Conservation (phyloP, 1,140 invertebrate species). For the Eupeodes corollae region DNA sequence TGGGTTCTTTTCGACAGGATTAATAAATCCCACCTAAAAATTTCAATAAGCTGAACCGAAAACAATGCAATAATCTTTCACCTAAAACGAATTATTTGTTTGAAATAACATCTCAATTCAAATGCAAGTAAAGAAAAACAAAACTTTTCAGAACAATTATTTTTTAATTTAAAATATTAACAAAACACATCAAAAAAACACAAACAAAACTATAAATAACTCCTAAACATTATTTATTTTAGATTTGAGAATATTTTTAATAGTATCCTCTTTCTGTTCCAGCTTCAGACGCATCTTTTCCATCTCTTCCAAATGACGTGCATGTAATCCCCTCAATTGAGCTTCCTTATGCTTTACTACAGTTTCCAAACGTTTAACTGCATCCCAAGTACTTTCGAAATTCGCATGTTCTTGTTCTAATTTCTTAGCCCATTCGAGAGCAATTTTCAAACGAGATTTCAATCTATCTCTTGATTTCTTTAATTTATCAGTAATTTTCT, state of each 20-base stretch:
- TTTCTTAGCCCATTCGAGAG: conserved; percentile 32
- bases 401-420: conserved; percentile 25
- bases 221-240: too few relatives aligned
- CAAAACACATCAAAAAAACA: too few relatives aligned
- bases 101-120: too few relatives aligned
- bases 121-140: too few relatives aligned
- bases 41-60: too few relatives aligned
- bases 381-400: conserved; percentile 28
- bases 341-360: conserved; percentile 34
- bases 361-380: conserved; percentile 27
- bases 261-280: conserved; percentile 32
- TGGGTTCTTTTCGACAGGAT: too few relatives aligned
- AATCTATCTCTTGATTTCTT: conserved; percentile 27
- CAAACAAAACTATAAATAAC: too few relatives aligned
- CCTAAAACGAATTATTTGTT: too few relatives aligned
- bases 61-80: too few relatives aligned
- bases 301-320: conserved; percentile 25
- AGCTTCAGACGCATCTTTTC: conserved; percentile 29
- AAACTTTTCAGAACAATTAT: too few relatives aligned
- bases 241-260: conserved; percentile 8
- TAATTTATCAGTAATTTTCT: conserved; percentile 20
- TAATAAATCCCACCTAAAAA: too few relatives aligned
- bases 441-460: conserved; percentile 27
- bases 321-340: conserved; percentile 28
- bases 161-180: too few relatives aligned